Evolutionary conservation across 2,797 vertebrate genomes (phyloP).

Genomic region (Rhinophrynus dorsalis): DNA sequence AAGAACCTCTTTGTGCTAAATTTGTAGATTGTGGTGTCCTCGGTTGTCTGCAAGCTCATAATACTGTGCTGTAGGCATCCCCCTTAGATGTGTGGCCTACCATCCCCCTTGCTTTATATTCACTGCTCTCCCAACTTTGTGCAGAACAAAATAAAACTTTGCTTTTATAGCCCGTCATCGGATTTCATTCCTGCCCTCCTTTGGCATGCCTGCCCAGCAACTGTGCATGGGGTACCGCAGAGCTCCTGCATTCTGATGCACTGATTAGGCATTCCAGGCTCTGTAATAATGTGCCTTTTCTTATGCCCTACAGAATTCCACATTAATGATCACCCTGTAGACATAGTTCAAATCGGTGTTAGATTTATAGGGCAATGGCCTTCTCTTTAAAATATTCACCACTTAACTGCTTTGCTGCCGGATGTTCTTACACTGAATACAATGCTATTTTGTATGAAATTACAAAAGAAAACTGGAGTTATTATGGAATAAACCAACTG

Average conservation of each 20-base stretch:
- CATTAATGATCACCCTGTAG: not conserved
- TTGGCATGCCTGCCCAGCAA: not conserved
- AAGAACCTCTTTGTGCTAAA: too few relatives aligned
- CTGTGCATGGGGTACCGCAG: not conserved
- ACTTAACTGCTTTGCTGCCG: slow-evolving; percentile 11
- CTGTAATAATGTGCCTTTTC: not conserved
- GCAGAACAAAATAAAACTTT: slow-evolving; percentile 7
- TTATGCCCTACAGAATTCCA: not conserved
- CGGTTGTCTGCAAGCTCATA: not conserved
- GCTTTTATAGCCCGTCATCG: not conserved
- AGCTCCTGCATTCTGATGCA: not conserved
- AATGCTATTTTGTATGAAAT: not conserved
- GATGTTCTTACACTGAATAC: not conserved
- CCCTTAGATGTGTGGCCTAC: not conserved
- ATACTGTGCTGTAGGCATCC: not conserved
- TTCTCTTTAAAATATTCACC: slow-evolving; percentile 15
- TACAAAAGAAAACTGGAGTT: too few relatives aligned
- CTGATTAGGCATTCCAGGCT: not conserved
- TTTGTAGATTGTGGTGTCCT: too few relatives aligned
- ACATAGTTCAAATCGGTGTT: not conserved
- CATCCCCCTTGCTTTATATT: slow-evolving; percentile 9
- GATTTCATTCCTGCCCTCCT: not conserved
- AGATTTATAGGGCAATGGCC: slow-evolving; percentile 13
- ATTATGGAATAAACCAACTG: too few relatives aligned
- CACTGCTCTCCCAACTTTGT: not conserved